Evolutionary conservation across 2,797 vertebrate species (phyloP), one percentile per base, ranked within the genome.

Genomic region (Crocidura indochinensis): DNA sequence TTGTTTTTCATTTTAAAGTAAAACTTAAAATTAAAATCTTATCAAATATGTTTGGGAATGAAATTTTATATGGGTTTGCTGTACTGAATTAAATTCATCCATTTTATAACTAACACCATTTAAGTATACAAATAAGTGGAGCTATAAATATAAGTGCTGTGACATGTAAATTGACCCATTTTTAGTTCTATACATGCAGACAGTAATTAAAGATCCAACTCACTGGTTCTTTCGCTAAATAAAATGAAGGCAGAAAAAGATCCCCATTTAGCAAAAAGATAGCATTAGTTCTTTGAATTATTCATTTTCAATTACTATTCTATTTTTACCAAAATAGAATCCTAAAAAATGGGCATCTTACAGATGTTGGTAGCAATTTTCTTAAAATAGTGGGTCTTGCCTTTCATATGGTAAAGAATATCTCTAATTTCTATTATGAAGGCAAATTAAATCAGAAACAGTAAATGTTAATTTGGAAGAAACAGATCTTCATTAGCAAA

Each of bases 311-410:
- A 89, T 94, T 90, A 67, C 51, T 38, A 15, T 82, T 85, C 74
- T 94, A 93, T 92, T 95, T 94, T 95, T 92, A 88, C 82, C 67
- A 91, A 88, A 89, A 78, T 91, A 78, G 49, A 94, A 78, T 69
- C 65, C 10, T 49, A 51, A 88, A 88, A 90, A 93, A 56, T n/a
- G 2, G n/a, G 22, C 19, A 38, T 79, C 56, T 93, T 93, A 79
- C 38, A 24, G 78, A 79, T 64, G 51, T 76, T 73, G 91, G 19
- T 26, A 88, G 27, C 62, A 82, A 6, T 82, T 94, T 94, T 79
- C 77, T 76, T 90, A 87, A 68, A 90, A 93, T 86, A 92, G 47
- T 24, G 71, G 10, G 8, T 80, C 69, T 93, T 71, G 11, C 9
- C 62, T 93, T 84, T 90, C n/a, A 65, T 29, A 53, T 76, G 17